phyloP scores from a whole-genome alignment of 2,113 vertebrate species.

The Colistium nudipinnis region DNA sequence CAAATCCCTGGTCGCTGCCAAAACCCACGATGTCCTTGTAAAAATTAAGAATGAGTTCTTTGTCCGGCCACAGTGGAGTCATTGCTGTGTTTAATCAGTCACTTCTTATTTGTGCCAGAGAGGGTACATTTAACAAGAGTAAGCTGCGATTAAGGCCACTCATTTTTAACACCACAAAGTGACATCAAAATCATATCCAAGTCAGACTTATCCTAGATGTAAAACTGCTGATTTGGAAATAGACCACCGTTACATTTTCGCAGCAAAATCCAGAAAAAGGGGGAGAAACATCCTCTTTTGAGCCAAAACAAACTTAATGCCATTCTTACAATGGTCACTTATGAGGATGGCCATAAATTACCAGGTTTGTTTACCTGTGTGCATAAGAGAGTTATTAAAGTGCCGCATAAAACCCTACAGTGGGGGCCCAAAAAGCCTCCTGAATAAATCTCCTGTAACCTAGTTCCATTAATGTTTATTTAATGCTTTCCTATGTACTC shows the following conservation, averaged over 20 bases:
- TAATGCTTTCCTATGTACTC: slow-evolving; percentile 80
- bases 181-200: slow-evolving; percentile 66
- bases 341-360: slow-evolving; percentile 74
- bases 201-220: slow-evolving; percentile 64
- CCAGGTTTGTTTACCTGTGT: slow-evolving; percentile 80
- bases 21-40: slow-evolving; percentile 37
- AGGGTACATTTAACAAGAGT: slow-evolving; percentile 63
- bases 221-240: slow-evolving; percentile 11
- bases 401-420: slow-evolving; percentile 72
- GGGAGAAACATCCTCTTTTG: slow-evolving; percentile 29
- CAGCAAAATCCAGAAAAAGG: slow-evolving; percentile 25
- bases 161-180: slow-evolving; percentile 60
- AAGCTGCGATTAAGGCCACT: slow-evolving; percentile 69
- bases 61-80: slow-evolving; percentile 57
- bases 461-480: slow-evolving; percentile 86
- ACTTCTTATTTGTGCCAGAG: slow-evolving; percentile 59
- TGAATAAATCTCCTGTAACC: slow-evolving; percentile 85
- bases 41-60: slow-evolving; percentile 51
- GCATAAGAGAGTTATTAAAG: slow-evolving; percentile 83
- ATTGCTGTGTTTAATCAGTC: slow-evolving; percentile 68
- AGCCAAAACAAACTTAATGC: slow-evolving; percentile 50
- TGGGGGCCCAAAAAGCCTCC: slow-evolving; percentile 76
- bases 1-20: slow-evolving; percentile 26
- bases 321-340: slow-evolving; percentile 64
- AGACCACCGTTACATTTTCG: slow-evolving; percentile 18